Conservation (phyloP, 2,888 invertebrate genomes). For the Apamea sordens region DNA sequence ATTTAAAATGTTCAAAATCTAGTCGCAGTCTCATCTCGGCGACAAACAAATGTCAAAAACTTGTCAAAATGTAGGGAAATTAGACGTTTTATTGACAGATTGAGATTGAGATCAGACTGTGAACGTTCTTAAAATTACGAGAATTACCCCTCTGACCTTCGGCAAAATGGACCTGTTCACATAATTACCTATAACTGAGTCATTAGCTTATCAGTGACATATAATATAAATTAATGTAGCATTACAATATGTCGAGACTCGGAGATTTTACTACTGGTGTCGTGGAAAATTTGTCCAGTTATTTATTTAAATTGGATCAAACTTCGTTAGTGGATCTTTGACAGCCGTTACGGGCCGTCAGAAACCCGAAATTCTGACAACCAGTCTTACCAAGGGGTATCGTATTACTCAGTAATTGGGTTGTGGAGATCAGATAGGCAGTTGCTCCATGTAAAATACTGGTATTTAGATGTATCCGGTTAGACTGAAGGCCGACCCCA, state of each 20-base stretch:
- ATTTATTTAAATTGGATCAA: background rate
- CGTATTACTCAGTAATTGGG: too few relatives aligned
- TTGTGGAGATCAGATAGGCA: too few relatives aligned
- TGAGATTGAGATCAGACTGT: too few relatives aligned
- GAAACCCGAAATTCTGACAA: background rate
- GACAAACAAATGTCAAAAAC: too few relatives aligned
- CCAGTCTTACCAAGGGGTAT: background rate
- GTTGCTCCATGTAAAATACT: too few relatives aligned
- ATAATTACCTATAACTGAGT: conserved; percentile 36
- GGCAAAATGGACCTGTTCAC: conserved; percentile 16
- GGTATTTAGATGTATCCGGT: background rate
- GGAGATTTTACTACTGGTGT: conserved; percentile 2
- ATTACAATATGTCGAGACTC: background rate
- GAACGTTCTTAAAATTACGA: too few relatives aligned
- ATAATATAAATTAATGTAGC: conserved; percentile 22
- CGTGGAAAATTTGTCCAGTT: conserved; percentile 15
- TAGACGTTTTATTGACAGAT: too few relatives aligned
- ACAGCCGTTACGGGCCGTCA: background rate
- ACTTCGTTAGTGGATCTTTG: background rate
- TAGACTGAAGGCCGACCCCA: background rate
- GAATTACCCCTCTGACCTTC: too few relatives aligned
- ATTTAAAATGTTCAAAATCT: too few relatives aligned
- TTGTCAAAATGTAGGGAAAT: too few relatives aligned
- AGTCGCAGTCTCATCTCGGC: too few relatives aligned
- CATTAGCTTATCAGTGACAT: conserved; percentile 50